These are phyloP conservation scores for Stegostoma tigrinum DNA, from an alignment of 2,113 vertebrate species.

Conservation along the genomic window DNA sequence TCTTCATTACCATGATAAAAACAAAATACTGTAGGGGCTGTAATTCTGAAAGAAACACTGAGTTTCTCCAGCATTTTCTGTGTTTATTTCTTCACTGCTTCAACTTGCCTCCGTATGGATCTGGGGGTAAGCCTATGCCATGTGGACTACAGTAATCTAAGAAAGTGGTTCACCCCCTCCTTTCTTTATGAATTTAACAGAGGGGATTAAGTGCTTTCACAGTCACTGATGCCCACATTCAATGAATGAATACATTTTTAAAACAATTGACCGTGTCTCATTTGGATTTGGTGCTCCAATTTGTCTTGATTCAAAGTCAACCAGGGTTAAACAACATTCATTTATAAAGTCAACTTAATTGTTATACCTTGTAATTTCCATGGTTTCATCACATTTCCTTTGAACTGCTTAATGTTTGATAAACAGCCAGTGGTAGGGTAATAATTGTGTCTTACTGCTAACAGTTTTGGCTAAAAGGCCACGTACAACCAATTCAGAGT, in stretches of 20 bases:
- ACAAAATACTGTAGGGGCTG: no score
- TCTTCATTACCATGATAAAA: no score
- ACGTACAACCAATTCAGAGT: background rate
- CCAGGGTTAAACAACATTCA: background rate
- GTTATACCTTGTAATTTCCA: background rate
- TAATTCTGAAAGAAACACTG: no score
- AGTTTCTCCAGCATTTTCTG: no score
- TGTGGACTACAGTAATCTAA: no score
- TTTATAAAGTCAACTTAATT: background rate
- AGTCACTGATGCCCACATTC: no score
- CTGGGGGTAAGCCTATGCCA: no score
- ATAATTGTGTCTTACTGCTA: background rate
- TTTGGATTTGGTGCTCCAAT: background rate
- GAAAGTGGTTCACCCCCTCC: no score
- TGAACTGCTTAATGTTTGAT: background rate
- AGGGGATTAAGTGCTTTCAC: no score
- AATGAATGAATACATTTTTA: background rate
- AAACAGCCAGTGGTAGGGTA: background rate
- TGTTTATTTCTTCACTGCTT: no score
- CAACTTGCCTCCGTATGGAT: no score
- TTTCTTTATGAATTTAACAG: no score
- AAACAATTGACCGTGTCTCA: background rate
- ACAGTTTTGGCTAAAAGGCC: background rate
- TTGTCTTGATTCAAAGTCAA: background rate
- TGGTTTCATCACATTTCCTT: background rate